phyloP scores from a whole-genome alignment of 2,797 vertebrate species.

The Mormyrus proboscirostris region DNA sequence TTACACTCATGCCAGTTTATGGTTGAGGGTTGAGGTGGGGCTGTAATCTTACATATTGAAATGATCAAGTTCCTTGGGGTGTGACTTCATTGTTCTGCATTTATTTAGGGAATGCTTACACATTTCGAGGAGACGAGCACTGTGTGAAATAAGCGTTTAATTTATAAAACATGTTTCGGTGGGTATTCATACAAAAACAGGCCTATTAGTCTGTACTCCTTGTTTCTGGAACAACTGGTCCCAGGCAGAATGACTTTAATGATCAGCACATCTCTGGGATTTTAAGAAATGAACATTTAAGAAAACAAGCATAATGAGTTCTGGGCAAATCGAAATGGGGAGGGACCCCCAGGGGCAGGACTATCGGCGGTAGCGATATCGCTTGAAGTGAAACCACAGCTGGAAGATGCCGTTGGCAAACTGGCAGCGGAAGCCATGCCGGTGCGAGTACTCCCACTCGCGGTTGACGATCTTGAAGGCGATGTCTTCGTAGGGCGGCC shows the following conservation, averaged over 20 bases:
- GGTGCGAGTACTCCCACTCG: slow-evolving; percentile 96
- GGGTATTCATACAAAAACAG: background rate
- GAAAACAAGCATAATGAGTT: background rate
- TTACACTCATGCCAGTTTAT: background rate
- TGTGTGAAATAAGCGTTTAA: background rate
- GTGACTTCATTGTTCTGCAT: background rate
- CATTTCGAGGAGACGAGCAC: background rate
- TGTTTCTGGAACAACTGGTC: background rate
- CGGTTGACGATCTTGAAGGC: slow-evolving; percentile 96
- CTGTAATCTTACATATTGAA: background rate
- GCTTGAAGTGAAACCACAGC: slow-evolving; percentile 98
- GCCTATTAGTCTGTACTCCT: background rate
- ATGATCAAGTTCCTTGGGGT: background rate
- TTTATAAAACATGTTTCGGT: background rate
- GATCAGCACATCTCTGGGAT: background rate
- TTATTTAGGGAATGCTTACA: background rate
- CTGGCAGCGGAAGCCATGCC: slow-evolving; percentile 96
- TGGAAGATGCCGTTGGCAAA: slow-evolving; percentile 97
- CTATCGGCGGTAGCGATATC: slow-evolving; percentile 89
- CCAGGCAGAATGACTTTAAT: background rate
- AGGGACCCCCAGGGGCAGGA: background rate
- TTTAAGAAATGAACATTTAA: background rate
- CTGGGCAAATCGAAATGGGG: background rate
- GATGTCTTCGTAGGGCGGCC: slow-evolving; percentile 94
- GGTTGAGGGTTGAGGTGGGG: background rate